Percentiles rank a stretch among this genome's conserved stretches.
Evolutionary conservation across 2,797 vertebrate species (phyloP).

Genomic region (Dromococcyx pavoninus): DNA sequence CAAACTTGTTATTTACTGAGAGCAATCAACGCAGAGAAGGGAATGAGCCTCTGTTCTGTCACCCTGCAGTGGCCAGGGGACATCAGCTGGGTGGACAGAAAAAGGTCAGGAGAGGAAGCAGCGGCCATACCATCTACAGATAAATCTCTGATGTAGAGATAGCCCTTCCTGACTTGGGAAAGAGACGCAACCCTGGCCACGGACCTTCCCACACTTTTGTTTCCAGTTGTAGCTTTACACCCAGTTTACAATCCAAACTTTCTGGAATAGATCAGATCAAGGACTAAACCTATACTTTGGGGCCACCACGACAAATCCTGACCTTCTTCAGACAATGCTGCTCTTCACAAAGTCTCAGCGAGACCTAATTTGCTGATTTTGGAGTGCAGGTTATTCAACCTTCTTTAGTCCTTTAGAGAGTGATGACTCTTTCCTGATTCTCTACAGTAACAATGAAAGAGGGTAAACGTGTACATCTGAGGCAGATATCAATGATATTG

Average conservation of each 20-base stretch:
- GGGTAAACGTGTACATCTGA: not conserved
- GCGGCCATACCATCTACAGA: not conserved
- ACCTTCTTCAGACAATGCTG: not conserved
- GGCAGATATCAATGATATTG: not conserved
- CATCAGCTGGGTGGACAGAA: constrained; percentile 14
- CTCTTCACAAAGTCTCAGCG: not conserved
- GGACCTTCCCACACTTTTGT: not conserved
- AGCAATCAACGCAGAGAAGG: not conserved
- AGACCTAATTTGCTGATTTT: not conserved
- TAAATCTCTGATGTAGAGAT: not conserved
- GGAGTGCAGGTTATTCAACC: not conserved
- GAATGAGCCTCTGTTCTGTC: not conserved
- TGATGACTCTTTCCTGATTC: not conserved
- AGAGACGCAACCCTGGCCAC: not conserved
- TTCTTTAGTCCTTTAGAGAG: not conserved
- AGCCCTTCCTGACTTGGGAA: not conserved
- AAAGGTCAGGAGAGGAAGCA: not conserved
- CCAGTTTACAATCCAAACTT: not conserved
- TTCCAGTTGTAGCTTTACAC: not conserved
- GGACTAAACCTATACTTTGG: not conserved
- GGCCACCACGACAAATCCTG: accelerated
- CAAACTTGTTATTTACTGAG: constrained; percentile 28
- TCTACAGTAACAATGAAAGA: not conserved
- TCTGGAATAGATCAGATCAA: not conserved
- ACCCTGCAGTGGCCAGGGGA: not conserved